Evolutionary conservation across 2,888 invertebrate genomes (phyloP), one percentile per base, ranked within the genome.

Genomic region (Pyrocoelia pectoralis): DNA sequence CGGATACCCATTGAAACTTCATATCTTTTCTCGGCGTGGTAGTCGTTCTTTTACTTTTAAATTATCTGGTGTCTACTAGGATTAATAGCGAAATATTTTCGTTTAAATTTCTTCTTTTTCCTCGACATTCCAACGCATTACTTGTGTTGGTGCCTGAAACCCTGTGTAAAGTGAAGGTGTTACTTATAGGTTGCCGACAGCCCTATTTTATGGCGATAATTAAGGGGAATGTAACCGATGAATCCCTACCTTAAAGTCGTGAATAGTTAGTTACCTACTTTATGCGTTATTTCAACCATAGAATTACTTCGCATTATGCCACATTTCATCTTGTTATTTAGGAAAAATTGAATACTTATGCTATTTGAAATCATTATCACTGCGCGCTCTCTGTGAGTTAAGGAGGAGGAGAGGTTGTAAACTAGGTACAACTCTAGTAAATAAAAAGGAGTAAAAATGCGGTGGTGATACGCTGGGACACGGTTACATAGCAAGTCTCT

Each of bases 131-230:
- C 62, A 40, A 57, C 48, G 56, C 53, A 52, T 62, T 56, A 56
- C 56, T 56, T 49, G 62, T 40, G 52, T 14, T 49, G 52, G 46
- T 53, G 53, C 57, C 57, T 56, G 56, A 57, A 62, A 56, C 56
- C 48, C 49, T 51, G 63, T 65, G 63, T 66, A 68, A 54, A 60
- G 70, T 63, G 72, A 74, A 74, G 74, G 76, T 76, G 76, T 75
- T 72, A 71, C 17, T 69, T 72, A 72, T 68, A 68, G 68, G 70
- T 67, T 72, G 74, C 71, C 72, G 72, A 70, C 72, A 71, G 70
- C 69, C 68, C 73, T 74, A 72, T 71, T 75, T 76, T 75, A 76
- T 74, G 71, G 74, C 70, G 74, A 75, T 76, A 76, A 76, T 76
- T 76, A 76, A 75, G 71, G 72, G 71, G 75, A 73, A 76, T 76